Evolutionary conservation across 2,888 invertebrate genomes (phyloP).

Genomic region (Amphiduros pacificus): DNA sequence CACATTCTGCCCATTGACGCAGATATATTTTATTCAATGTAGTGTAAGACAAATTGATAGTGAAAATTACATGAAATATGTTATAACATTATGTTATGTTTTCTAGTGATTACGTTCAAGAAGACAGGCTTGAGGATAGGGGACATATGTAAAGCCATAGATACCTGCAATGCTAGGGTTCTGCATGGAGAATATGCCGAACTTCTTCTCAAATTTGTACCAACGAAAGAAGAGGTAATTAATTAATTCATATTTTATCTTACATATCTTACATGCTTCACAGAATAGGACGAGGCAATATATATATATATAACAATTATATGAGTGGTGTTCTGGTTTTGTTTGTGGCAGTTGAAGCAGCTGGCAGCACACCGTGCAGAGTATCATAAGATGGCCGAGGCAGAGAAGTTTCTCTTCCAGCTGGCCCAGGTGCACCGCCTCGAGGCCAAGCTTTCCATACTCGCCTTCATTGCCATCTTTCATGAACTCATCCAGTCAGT

Average conservation of each 20-base stretch:
- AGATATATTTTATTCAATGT: too few relatives aligned
- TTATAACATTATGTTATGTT: too few relatives aligned
- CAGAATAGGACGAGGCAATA: neutral
- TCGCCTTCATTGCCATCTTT: constrained; percentile 30
- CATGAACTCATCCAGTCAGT: constrained; percentile 20
- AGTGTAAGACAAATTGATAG: too few relatives aligned
- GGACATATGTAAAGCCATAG: constrained; percentile 27
- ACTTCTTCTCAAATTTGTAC: constrained; percentile 32
- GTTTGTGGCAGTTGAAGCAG: constrained; percentile 11
- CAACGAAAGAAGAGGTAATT: constrained; percentile 35
- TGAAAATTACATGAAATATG: too few relatives aligned
- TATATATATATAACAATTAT: neutral
- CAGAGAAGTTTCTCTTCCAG: constrained; percentile 33
- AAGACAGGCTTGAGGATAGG: constrained; percentile 12
- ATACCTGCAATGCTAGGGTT: constrained; percentile 25
- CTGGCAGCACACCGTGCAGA: constrained; percentile 25
- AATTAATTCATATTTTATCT: neutral
- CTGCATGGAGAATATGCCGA: constrained; percentile 32
- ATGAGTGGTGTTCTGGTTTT: too few relatives aligned
- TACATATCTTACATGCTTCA: too few relatives aligned
- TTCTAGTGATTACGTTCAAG: constrained; percentile 23
- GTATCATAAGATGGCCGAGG: constrained; percentile 30
- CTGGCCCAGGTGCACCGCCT: constrained; percentile 30
- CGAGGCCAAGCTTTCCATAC: constrained; percentile 30
- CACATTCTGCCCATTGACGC: too few relatives aligned